Base-by-base conservation (phyloP, 2,797 vertebrate species). In the Centroberyx gerrardi region DNA sequence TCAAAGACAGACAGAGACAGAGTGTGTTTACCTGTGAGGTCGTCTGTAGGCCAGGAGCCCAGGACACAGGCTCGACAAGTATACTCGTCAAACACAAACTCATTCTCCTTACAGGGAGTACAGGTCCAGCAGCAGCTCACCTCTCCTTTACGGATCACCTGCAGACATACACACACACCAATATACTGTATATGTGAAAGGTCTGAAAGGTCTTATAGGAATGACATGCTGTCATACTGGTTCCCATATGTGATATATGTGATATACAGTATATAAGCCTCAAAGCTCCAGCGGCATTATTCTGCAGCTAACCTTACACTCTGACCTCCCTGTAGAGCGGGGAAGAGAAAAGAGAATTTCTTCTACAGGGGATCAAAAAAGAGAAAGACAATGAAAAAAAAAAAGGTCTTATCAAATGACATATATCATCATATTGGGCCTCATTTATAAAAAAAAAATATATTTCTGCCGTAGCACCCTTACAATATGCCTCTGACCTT, bases 81-180 rank as follows among this genome's bases (percentile, higher is more conserved):
- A 79, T 99, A 98, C 88, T 99, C 98, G 63, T 99, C 98, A 81
- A 94, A 99, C 61, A 99, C 97, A 15, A 95, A 99, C 83, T 99
- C 98, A 0, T 99, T 99, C n/a, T 99, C 98, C 87, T 99, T 99
- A 80, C 98, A 99, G 4, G 96, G 96, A 4, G 98, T 99, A 62
- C 98, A 99, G 17, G 98, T 99, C 98, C 98, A 99, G 28, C 98
- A 99, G 75, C 98, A 99, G 90, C 98, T 99, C 80, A 99, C 98
- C 92, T 99, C 98, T 78, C 98, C 98, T 92, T 99, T 99, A 74
- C 98, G 97, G 84, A 99, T 99, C 77, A 99, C 98, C 98, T 99
- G 82, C 64, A 74, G 33, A 84, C 71, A 75, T 22, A 56, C 51
- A 55, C 2, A 56, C 1, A 59, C 17, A 53, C 28, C 42, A 62